phyloP scores from a whole-genome alignment of 2,888 invertebrate species.

The Homarus gammarus region DNA sequence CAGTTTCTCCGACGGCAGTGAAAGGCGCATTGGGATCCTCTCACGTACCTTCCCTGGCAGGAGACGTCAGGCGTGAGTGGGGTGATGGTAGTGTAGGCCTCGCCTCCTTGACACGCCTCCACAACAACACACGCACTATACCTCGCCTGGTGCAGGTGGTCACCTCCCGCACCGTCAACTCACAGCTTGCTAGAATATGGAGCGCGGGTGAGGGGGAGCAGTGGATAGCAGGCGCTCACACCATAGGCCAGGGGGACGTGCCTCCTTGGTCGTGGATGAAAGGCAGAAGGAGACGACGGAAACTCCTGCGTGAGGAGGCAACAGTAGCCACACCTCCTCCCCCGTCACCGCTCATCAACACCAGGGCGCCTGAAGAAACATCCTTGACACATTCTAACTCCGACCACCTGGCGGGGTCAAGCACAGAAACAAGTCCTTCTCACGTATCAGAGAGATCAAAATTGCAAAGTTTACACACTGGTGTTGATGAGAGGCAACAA shows the following conservation, averaged over 20 bases:
- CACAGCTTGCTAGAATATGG: conserved; percentile 56
- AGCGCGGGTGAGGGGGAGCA: conserved; percentile 45
- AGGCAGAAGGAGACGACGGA: conserved; percentile 35
- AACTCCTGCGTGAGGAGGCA: conserved; percentile 2
- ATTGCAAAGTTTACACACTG: neutral
- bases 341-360: too few species aligned
- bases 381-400: neutral
- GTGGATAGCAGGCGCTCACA: conserved; percentile 4
- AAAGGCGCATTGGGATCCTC: neutral
- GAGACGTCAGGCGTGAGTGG: neutral
- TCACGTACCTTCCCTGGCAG: neutral
- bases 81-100: too few species aligned
- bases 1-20: neutral
- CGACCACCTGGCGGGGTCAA: neutral
- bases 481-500: neutral
- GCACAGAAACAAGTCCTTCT: neutral
- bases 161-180: neutral
- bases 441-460: neutral
- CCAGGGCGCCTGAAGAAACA: neutral
- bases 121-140: neutral
- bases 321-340: neutral
- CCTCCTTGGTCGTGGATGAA: conserved; percentile 42
- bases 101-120: too few species aligned
- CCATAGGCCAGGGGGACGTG: neutral
- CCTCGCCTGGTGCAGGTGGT: neutral